Evolutionary conservation across 2,113 vertebrate genomes (phyloP), one percentile per base, ranked within the genome.

Genomic region (Colaptes auratus): DNA sequence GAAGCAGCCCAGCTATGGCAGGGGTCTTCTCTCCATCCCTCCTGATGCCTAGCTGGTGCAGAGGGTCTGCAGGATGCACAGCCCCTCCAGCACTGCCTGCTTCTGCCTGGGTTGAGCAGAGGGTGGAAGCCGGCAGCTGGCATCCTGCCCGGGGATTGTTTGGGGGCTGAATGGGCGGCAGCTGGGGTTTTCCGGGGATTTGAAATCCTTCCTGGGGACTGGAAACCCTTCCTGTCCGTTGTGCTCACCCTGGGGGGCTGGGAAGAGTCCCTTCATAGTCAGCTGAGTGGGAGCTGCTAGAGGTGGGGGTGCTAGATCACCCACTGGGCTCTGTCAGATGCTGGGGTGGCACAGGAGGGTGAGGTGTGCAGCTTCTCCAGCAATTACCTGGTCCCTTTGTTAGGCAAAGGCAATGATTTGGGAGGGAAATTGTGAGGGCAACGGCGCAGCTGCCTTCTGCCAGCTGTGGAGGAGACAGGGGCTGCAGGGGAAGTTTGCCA

Each of bases 101-200:
- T 69, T 31, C 58, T 71, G 90, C 76, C 74, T 53, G 35, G 13
- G 28, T 46, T 76, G 81, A 65, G 87, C 73, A 55, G 83, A 81
- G 61, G 46, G 65, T 89, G 84, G 93, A 73, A 94, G 56, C 70
- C 5, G 20, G 58, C 3, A 3, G n/a, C 59, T 96, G 95, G 92
- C 94, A 4, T 31, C 44, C 33, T 53, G 93, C 95, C 96, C 31
- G 2, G 39, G 87, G 94, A 96, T 97, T 97, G 96, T 97, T 96
- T 88, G n/a, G 80, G 87, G 92, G 81, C 66, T 84, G 88, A 97
- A 96, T 95, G 88, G 89, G 69, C 69, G 69, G 87, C 63, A 86
- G 90, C 52, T 7, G 27, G 50, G 61, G 33, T 82, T 92, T 96
- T 95, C 89, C 75, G 72, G 93, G 75, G 89, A 92, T 86, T 83